Evolutionary conservation across 1,140 invertebrate species (phyloP), one percentile per base, ranked within the genome.

Genomic region (Lasaia peninsularis): DNA sequence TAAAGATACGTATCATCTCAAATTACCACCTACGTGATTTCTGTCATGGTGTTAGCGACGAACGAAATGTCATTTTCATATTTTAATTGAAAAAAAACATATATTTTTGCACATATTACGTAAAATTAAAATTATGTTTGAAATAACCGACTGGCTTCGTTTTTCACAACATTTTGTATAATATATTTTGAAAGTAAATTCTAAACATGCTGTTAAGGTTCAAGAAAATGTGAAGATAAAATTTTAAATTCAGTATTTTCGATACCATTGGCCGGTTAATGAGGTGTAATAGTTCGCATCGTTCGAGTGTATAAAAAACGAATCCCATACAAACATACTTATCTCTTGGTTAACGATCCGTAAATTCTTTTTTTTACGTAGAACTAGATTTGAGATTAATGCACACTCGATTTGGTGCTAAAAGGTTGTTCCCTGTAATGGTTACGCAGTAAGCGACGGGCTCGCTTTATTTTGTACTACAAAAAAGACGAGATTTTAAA

Each of bases 191-290:
- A 18, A 24, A 8, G 14, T 9, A 34, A 24, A 16, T 12, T 31
- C n/a, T 32, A 35, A 58, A 16, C 40, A 54, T 20, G 5, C 16
- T n/a, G 31, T 32, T 8, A 18, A 24, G n/a, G 37, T 52, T 52
- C 50, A 44, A 37, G 20, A 60, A 65, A 74, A 63, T 61, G 60
- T 62, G 48, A 34, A 52, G 69, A 73, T 76, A 75, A 78, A 70
- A 65, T 63, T 55, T 64, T 63, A 76, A 58, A 44, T 44, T 10
- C 37, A 16, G 37, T 44, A 44, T 80, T 72, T 84, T 87, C 80
- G 72, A 69, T 79, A 60, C 61, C 82, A 85, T 86, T 85, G 71
- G 69, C 59, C 68, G 60, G 66, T 67, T 77, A 84, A 87, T 86
- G 78, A 72, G 66, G 62, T 77, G 81, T 75, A 64, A 78, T 75